A percentile compares a stretch with the other conserved stretches of the same genome.
Conservation (phyloP, 2,113 vertebrate species). For the Lepus timidus region DNA sequence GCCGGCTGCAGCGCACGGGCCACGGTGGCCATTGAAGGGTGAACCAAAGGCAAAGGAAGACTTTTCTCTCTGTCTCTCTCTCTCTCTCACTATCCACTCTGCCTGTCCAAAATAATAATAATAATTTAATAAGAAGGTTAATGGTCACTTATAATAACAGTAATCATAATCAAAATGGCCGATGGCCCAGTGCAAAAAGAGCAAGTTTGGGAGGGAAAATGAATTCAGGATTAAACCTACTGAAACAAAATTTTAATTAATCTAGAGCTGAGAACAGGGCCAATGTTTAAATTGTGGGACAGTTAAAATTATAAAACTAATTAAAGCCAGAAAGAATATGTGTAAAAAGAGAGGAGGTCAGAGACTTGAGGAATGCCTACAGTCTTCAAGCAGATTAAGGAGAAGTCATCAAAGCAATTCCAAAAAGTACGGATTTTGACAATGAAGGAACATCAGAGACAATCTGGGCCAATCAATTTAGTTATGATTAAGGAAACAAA, state of each 20-base stretch:
- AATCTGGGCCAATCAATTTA: constrained; percentile 1
- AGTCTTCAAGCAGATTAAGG: not conserved
- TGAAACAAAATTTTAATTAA: constrained; percentile 36
- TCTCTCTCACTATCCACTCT: too few species aligned
- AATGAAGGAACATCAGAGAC: constrained; percentile 28
- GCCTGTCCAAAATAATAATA: too few species aligned
- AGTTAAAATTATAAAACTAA: constrained; percentile 27
- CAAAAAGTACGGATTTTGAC: constrained; percentile 29
- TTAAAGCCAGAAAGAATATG: not conserved
- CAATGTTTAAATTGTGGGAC: not conserved
- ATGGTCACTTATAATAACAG: not conserved
- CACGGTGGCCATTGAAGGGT: too few species aligned
- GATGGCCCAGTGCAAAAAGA: not conserved
- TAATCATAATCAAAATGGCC: not conserved
- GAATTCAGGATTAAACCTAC: not conserved
- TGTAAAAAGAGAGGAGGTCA: not conserved
- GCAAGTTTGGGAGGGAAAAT: not conserved
- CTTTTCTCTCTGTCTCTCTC: too few species aligned
- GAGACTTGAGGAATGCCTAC: not conserved
- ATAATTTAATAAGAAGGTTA: constrained; percentile 28
- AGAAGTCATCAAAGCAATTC: not conserved
- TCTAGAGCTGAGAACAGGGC: not conserved
- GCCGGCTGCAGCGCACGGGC: too few species aligned
- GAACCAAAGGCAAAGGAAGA: too few species aligned
- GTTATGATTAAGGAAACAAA: not conserved